phyloP scores from a whole-genome alignment of 2,797 vertebrate genomes.

The Thamnophis elegans region DNA sequence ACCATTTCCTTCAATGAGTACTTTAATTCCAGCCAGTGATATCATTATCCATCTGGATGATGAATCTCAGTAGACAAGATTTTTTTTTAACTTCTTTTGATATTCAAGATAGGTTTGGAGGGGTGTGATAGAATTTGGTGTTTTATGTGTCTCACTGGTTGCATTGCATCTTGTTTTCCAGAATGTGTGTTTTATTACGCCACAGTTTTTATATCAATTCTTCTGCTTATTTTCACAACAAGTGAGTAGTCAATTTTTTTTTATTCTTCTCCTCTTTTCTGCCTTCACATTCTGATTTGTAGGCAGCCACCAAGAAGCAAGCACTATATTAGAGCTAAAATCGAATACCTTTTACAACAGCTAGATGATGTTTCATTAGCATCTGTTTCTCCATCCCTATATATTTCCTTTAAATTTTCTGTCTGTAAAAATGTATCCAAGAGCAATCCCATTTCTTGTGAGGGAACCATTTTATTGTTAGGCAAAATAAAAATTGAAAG shows the following conservation, averaged over 20 bases:
- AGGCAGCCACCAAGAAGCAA: background rate
- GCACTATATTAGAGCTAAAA: background rate
- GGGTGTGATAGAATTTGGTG: background rate
- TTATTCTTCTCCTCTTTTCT: background rate
- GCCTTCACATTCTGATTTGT: background rate
- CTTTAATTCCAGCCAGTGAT: background rate
- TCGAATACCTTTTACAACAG: background rate
- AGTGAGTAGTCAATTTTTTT: conserved; percentile 78
- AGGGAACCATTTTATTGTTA: background rate
- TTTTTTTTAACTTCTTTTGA: background rate
- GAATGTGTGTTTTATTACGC: conserved; percentile 99
- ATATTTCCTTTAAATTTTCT: background rate
- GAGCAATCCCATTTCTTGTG: background rate
- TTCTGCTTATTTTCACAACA: conserved; percentile 99
- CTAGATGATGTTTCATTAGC: background rate
- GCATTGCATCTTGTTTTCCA: conserved; percentile 74
- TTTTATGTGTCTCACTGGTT: conserved; percentile 32
- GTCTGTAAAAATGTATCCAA: background rate
- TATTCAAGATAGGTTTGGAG: background rate
- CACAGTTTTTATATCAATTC: conserved; percentile 99
- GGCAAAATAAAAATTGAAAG: background rate
- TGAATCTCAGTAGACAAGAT: background rate
- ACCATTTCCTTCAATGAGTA: too few relatives aligned
- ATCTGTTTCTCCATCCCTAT: background rate
- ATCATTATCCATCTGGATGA: background rate